Conservation (phyloP, 1,140 invertebrate species). For the Drosophila truncata region DNA sequence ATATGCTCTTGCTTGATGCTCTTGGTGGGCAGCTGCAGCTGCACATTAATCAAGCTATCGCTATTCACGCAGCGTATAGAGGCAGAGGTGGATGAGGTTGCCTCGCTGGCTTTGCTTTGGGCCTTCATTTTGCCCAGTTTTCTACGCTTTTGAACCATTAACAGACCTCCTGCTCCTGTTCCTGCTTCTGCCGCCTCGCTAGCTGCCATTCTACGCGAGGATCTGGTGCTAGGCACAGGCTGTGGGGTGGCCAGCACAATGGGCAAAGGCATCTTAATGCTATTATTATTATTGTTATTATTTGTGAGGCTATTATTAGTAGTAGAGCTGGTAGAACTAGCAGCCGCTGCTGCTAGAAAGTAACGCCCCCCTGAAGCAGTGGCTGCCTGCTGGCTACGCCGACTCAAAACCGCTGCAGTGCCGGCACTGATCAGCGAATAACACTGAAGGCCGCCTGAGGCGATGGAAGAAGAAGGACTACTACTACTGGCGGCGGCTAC, state of each 20-base stretch:
- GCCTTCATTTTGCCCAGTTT: constrained; percentile 1
- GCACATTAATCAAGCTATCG: constrained; percentile 56
- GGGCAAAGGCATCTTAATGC: constrained; percentile 62
- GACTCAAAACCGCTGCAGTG: constrained; percentile 9
- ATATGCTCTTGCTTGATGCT: constrained; percentile 68
- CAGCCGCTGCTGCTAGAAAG: constrained; percentile 27
- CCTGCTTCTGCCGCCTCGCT: constrained; percentile 1
- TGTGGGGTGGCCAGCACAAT: constrained; percentile 51
- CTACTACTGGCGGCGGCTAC: constrained; percentile 5
- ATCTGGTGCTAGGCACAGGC: constrained; percentile 13
- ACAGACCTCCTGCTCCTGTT: not conserved
- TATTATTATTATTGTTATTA: constrained; percentile 36
- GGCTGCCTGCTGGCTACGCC: constrained; percentile 42
- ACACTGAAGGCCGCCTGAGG: constrained; percentile 19
- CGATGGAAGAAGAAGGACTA: too few relatives aligned
- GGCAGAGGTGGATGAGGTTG: constrained; percentile 14
- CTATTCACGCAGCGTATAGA: constrained; percentile 65
- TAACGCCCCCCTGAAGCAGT: constrained; percentile 36
- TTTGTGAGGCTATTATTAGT: constrained; percentile 55
- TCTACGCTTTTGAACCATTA: constrained; percentile 10
- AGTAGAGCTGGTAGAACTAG: constrained; percentile 23
- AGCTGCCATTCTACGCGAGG: constrained; percentile 29
- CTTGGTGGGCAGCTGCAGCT: constrained; percentile 58
- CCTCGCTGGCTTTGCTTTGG: not conserved
- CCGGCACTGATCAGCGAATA: constrained; percentile 50